Percentiles rank a stretch among this genome's conserved stretches.
Conservation (phyloP, 2,888 invertebrate species). For the Gerris lacustris region DNA sequence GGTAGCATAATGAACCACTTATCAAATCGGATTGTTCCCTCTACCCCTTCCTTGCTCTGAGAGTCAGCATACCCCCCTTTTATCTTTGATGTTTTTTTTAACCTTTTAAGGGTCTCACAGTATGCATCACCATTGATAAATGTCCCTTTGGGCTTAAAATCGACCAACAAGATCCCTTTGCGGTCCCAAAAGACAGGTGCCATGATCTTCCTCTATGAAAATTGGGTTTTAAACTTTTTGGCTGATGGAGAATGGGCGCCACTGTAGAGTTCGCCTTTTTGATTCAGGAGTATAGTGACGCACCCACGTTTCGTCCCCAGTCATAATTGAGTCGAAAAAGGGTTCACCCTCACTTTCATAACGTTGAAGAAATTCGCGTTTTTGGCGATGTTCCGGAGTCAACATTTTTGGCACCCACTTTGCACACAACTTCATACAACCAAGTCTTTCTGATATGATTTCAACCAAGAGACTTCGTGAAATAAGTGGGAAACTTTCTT, state of each 20-base stretch:
- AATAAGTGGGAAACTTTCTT: slow-evolving; percentile 13
- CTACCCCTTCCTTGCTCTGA: too few species aligned
- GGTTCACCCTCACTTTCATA: slow-evolving; percentile 26
- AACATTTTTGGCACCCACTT: slow-evolving; percentile 29
- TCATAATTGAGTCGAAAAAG: too few species aligned
- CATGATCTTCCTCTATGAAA: slow-evolving; percentile 9
- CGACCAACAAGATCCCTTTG: slow-evolving; percentile 16
- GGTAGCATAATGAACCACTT: too few species aligned
- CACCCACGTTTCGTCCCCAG: too few species aligned
- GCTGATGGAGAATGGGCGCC: slow-evolving; percentile 14
- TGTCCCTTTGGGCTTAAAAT: slow-evolving; percentile 14
- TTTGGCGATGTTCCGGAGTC: slow-evolving; percentile 26
- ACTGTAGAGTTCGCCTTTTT: too few species aligned
- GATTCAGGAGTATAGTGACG: too few species aligned
- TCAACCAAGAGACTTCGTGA: slow-evolving; percentile 20
- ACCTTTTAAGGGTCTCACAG: too few species aligned
- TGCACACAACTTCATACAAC: slow-evolving; percentile 28
- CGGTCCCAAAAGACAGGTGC: too few species aligned
- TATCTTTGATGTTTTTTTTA: too few species aligned
- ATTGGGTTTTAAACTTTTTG: slow-evolving; percentile 12
- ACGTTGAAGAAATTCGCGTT: slow-evolving; percentile 27
- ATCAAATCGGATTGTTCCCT: too few species aligned
- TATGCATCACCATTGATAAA: slow-evolving; percentile 18
- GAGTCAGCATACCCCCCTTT: too few species aligned
- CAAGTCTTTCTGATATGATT: slow-evolving; percentile 26